phyloP scores from a whole-genome alignment of 1,140 invertebrate genomes.

The Metaphire vulgaris region DNA sequence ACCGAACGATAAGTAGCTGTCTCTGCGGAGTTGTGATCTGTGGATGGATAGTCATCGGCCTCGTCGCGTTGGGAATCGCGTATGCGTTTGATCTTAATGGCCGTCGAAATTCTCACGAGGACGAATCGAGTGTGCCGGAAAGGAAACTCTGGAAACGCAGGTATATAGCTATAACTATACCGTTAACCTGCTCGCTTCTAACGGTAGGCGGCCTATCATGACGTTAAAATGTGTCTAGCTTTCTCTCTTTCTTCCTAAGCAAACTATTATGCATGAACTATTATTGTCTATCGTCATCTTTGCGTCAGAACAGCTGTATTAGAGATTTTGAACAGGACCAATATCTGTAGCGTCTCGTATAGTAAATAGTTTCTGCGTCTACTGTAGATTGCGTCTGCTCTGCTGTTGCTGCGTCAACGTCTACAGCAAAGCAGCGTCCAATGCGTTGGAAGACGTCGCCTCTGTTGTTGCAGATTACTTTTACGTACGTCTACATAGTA shows the following conservation, averaged over 20 bases:
- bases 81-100: neutral
- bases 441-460: neutral
- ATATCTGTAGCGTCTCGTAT: too few species aligned
- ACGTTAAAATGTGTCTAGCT: too few species aligned
- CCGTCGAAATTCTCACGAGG: neutral
- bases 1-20: neutral
- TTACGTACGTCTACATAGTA: neutral
- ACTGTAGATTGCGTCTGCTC: too few species aligned
- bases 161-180: too few species aligned
- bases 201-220: too few species aligned
- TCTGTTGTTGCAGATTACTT: neutral
- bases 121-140: neutral
- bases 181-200: too few species aligned
- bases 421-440: neutral
- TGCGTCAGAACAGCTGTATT: too few species aligned
- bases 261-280: too few species aligned
- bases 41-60: neutral
- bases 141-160: neutral
- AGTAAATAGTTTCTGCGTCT: too few species aligned
- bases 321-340: too few species aligned
- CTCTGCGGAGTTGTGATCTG: neutral
- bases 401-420: neutral
- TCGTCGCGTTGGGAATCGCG: neutral
- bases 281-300: too few species aligned
- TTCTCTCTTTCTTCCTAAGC: too few species aligned